Evolutionary conservation across 2,113 vertebrate genomes (phyloP).

Genomic region (Cavia porcellus): DNA sequence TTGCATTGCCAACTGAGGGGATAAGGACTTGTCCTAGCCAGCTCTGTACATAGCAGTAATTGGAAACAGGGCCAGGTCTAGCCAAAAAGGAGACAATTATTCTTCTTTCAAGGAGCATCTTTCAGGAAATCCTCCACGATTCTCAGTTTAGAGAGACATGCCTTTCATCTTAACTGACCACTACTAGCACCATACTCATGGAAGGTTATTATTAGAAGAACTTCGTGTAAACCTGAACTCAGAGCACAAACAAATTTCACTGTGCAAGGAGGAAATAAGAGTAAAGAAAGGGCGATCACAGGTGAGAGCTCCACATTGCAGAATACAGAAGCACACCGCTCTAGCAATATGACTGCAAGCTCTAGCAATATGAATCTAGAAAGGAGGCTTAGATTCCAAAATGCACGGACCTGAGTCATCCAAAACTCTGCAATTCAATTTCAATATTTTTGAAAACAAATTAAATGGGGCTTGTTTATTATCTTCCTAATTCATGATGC

Average conservation of each 20-base stretch:
- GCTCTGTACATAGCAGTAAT: background rate
- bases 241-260: background rate
- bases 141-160: background rate
- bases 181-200: background rate
- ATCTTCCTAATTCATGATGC: background rate
- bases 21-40: background rate
- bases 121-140: background rate
- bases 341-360: background rate
- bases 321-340: background rate
- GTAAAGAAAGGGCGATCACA: background rate
- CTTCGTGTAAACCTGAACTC: background rate
- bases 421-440: conserved; percentile 28
- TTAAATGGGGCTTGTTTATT: conserved; percentile 31
- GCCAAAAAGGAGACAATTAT: background rate
- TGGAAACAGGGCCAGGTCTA: background rate
- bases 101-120: background rate
- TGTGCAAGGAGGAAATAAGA: background rate
- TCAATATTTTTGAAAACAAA: conserved; percentile 40
- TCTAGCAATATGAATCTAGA: background rate
- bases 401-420: background rate
- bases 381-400: conserved; percentile 2
- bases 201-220: background rate
- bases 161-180: background rate
- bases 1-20: background rate
- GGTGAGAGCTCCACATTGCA: background rate